Evolutionary conservation across 2,888 invertebrate genomes (phyloP).

Genomic region (Dicyrtomina minuta): DNA sequence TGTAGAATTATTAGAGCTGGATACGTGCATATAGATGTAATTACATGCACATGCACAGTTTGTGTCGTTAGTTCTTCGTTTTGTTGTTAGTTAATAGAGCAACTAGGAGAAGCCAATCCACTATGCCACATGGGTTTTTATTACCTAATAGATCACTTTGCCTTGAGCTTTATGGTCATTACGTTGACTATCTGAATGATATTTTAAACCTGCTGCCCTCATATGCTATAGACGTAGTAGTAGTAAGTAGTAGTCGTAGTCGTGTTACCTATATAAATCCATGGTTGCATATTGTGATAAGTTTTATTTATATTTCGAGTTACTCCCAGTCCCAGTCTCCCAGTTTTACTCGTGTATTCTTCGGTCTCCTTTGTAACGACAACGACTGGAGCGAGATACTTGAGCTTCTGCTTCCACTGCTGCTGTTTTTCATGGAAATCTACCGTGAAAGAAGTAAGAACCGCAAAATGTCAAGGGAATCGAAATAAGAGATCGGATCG

Average conservation of each 20-base stretch:
- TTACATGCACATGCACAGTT: not conserved
- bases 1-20: no score
- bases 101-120: slow-evolving; percentile 9
- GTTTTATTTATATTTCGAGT: no score
- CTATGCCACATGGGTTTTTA: slow-evolving; percentile 32
- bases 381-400: no score
- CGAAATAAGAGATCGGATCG: not conserved
- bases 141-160: slow-evolving; percentile 30
- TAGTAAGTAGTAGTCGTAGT: no score
- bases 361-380: not conserved
- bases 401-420: no score
- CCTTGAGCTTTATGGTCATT: slow-evolving; percentile 16
- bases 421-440: slow-evolving; percentile 14
- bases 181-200: slow-evolving; percentile 1
- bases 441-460: slow-evolving; percentile 18
- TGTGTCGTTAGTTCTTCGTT: no score
- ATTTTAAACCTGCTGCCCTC: slow-evolving; percentile 13
- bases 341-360: not conserved
- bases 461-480: slow-evolving; percentile 31
- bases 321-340: not conserved
- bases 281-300: no score
- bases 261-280: no score
- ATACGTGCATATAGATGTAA: not conserved
- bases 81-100: not conserved
- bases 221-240: not conserved